phyloP scores from a whole-genome alignment of 2,888 invertebrate species.

The Coleophora flavipennella region DNA sequence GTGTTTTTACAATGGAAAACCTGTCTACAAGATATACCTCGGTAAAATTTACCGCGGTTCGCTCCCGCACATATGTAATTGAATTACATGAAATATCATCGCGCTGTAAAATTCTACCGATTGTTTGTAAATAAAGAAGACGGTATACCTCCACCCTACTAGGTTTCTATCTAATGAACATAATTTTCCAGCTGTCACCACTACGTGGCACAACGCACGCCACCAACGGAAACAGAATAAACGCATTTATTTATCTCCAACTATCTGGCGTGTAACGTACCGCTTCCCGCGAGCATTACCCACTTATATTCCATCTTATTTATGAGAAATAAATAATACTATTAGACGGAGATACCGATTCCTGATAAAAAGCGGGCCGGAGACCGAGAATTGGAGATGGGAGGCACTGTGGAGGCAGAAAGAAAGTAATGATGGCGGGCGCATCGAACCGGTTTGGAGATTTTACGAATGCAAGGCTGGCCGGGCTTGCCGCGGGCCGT shows the following conservation, averaged over 20 bases:
- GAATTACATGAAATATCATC: not conserved
- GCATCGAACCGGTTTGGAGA: conserved; percentile 70
- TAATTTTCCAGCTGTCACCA: conserved; percentile 44
- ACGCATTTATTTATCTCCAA: conserved; percentile 56
- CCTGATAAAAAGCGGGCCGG: conserved; percentile 71
- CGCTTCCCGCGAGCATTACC: conserved; percentile 65
- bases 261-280: conserved; percentile 61
- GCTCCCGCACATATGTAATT: conserved; percentile 3
- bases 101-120: conserved; percentile 30
- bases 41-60: not conserved
- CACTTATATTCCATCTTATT: conserved; percentile 68
- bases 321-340: conserved; percentile 73
- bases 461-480: conserved; percentile 73
- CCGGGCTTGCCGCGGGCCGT: conserved; percentile 39
- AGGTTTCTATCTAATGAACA: conserved; percentile 23
- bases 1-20: too few relatives aligned
- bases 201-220: conserved; percentile 42
- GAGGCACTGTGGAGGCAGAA: conserved; percentile 70
- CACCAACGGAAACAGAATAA: conserved; percentile 40
- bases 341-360: conserved; percentile 72
- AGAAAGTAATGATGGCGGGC: conserved; percentile 72
- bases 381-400: conserved; percentile 43
- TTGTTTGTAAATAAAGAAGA: conserved; percentile 43
- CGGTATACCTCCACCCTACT: conserved; percentile 15
- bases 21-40: too few relatives aligned